Base-by-base conservation (phyloP, 92 coral and sea anemone species). In the Heteractis magnifica region DNA sequence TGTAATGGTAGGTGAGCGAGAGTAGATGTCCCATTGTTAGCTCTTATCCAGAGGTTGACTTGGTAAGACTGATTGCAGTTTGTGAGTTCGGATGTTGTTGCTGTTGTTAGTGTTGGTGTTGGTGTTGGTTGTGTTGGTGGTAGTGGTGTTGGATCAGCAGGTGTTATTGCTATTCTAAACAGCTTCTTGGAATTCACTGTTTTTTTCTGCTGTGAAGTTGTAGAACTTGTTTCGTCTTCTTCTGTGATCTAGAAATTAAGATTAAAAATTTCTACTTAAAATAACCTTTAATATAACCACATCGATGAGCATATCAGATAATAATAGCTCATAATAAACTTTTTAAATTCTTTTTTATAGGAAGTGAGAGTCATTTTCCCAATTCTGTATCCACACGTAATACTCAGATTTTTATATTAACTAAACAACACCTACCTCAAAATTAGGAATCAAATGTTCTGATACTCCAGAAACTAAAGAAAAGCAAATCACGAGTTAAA, bases 391-490 rank as follows among this genome's bases (percentile, higher is more conserved):
- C 3, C 44, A 34, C 44, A 34, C 44, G 44, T 34, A 34, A 34
- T 56, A 52, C 0, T 23, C 23, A 51, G 44, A 56, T 6, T n/a
- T 55, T 1, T 34, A 34, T 10, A 5, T 34, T 34, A 34, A 34
- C 44, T 34, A 49, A 7, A 59, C 15, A 21, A 23, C 19, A 62
- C 89, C 86, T 14, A 92, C 96, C 94, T 84, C 82, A 51, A 88
- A 78, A 49, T 88, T 90, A n/a, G 96, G 96, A 65, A 87, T 91
- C 58, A 85, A 84, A 55, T 90, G 87, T 13, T 72, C 82, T n/a
- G 94, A 86, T 49, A 92, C 85, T 23, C 96, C 96, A 15, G 96
- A 83, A 91, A 91, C 96, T 92, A 72, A n/a, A 55, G 8, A 70
- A 44, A 51, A 79, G 5, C 52, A 77, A 70, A 59, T 34, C 10